Evolutionary conservation across 2,888 invertebrate genomes (phyloP), one percentile per base, ranked within the genome.

Genomic region (Pherbina coryleti): DNA sequence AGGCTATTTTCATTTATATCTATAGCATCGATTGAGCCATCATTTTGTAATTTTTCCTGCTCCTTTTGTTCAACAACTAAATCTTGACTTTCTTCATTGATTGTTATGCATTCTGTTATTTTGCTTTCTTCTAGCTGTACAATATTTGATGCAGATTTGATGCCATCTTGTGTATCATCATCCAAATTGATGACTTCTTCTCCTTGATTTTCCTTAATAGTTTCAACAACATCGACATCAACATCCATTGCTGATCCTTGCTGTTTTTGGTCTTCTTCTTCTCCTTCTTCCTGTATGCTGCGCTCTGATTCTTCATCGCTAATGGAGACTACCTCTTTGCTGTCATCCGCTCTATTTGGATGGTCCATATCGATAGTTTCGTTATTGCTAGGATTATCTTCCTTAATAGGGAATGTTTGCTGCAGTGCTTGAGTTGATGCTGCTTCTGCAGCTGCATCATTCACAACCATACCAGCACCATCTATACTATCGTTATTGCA

Each of bases 141-240:
- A 31, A 67, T 8, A 49, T 70, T 74, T 55, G 73, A 49, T 5
- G 49, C 44, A 51, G 53, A 60, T 71, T 60, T 37, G 8, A 31
- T 34, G 67, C 60, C 67, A 78, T 75, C 57, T 31, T 62, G 31
- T 78, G 53, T 14, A 51, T 81, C 80, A 64, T 80, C 78, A 34
- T 77, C 81, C 25, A 82, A 53, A 62, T 79, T 79, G 67, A 80
- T 82, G 57, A 74, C 78, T 78, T 70, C 78, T 76, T 57, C 77
- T n/a, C 77, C 64, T 66, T 79, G 76, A 53, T 79, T 78, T 57
- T 71, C 76, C n/a, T 64, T 14, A 28, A 76, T 53, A 37, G 62
- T 78, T 31, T 73, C 60, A 28, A 31, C 64, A 19, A 28, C 31
- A 71, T 79, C 60, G 62, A 75, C 17, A 67, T 66, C 19, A 60